Evolutionary conservation across 2,888 invertebrate genomes (phyloP), one percentile per base, ranked within the genome.

Genomic region (Dione juno): DNA sequence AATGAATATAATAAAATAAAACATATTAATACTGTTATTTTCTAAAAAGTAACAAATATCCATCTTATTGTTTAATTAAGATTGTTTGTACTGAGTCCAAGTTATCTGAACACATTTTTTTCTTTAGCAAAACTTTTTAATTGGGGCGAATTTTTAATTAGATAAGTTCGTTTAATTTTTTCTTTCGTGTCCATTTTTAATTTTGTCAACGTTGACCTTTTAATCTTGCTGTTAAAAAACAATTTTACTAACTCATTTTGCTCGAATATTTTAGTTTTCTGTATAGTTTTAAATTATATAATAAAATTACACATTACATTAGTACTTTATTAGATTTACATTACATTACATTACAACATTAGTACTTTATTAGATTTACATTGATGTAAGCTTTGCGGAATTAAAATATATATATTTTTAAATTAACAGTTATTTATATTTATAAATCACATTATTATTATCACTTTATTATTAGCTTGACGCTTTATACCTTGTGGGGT

Each of bases 131-230:
- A 79, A 79, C 79, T 78, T 81, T 82, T 81, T 82, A 82, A 81
- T 81, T 80, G 81, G 78, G 83, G 81, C 80, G 84, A 82, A 87
- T 84, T 85, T 86, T 87, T 88, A 88, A 88, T 88, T 88, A 87
- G 84, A 77, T 84, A 88, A 88, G 85, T 88, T 86, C 81, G 81
- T 40, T 63, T 53, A 21, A 63, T 71, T 68, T 65, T 61, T 77
- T 76, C 74, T 77, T 77, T 79, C 57, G 68, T 71, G 73, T 72
- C 48, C 73, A 59, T 66, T 13, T 50, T 70, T 67, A 61, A 54
- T 69, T 64, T 64, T 54, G 68, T 54, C 63, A 67, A 61, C 61
- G 52, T 64, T 40, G 45, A 53, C 45, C 19, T 45, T 69, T 69
- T 54, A 35, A 64, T 63, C 19, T 37, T 35, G 16, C 16, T 40